Conservation (phyloP, 2,113 vertebrate genomes). For the Gorsachius goisagi region DNA sequence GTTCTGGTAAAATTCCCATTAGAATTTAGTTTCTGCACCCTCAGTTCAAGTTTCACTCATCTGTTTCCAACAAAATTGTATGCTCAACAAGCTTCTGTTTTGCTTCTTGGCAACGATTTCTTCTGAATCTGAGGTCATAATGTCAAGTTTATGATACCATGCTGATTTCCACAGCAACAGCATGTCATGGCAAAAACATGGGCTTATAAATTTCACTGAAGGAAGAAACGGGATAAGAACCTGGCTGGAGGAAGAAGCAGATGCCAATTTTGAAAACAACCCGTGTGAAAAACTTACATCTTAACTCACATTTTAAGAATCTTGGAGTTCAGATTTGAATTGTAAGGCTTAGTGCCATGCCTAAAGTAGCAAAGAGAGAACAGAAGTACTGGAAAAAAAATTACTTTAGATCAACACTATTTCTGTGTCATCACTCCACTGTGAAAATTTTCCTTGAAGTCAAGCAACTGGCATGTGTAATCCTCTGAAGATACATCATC, state of each 20-base stretch:
- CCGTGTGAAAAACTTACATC: neutral
- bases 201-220: neutral
- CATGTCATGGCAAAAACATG: neutral
- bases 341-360: neutral
- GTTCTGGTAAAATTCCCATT: neutral
- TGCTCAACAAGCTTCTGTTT: neutral
- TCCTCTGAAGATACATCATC: neutral
- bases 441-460: slow-evolving; percentile 26
- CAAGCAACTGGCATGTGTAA: neutral
- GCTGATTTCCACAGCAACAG: neutral
- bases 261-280: neutral
- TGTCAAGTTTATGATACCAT: neutral
- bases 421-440: neutral
- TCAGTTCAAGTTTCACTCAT: neutral
- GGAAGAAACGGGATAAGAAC: neutral
- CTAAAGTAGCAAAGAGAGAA: neutral
- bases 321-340: neutral
- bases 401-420: neutral
- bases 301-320: neutral
- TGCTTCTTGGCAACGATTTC: neutral
- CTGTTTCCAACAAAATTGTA: neutral
- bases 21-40: neutral
- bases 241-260: neutral
- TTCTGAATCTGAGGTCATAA: neutral
- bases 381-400: neutral